Evolutionary conservation across 2,888 invertebrate species (phyloP), one percentile per base, ranked within the genome.

Genomic region (Drosophila silvestris): DNA sequence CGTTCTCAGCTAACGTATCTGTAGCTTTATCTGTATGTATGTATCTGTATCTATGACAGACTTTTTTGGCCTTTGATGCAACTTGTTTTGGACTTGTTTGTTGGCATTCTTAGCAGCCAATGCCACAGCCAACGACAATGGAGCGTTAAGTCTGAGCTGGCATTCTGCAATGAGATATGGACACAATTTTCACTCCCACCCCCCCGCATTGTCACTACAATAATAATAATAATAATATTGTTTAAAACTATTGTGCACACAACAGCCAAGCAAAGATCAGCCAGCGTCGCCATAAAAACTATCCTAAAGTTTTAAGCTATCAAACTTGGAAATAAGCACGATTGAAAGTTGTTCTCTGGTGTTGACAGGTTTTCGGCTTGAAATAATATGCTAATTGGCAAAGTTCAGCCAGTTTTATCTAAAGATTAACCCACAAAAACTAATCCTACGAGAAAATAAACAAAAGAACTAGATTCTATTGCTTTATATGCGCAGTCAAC

Each of bases 1-100:
- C 72, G 59, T 52, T 58, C 54, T 72, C 73, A 65, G 44, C 28
- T 12, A 32, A 28, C 30, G 30, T 54, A 62, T 65, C 35, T 61
- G 37, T 59, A 41, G 26, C 47, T 61, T 22, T 51, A 12, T 60
- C 9, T 60, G 26, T 62, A 52, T 39, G 41, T 63, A 19, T 26
- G 41, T 63, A 19, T 26, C 39, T 53, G 44, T 64, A 66, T 69
- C 69, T 69, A 54, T 77, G n/a, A 77, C 70, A 71, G 65, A 79
- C 71, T 76, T 76, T 70, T 71, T 76, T 90, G 90, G 86, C 77
- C 89, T 90, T 88, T 88, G 76, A 83, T 80, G 79, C 82, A 83
- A 82, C 82, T 80, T 70, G 77, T 68, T 83, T 79, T 72, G 70
- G 71, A 89, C 85, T 80, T 69, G 85, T 89, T 82, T 75, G 82